Conservation (phyloP, 2,113 vertebrate species). For the Crotophaga sulcirostris region DNA sequence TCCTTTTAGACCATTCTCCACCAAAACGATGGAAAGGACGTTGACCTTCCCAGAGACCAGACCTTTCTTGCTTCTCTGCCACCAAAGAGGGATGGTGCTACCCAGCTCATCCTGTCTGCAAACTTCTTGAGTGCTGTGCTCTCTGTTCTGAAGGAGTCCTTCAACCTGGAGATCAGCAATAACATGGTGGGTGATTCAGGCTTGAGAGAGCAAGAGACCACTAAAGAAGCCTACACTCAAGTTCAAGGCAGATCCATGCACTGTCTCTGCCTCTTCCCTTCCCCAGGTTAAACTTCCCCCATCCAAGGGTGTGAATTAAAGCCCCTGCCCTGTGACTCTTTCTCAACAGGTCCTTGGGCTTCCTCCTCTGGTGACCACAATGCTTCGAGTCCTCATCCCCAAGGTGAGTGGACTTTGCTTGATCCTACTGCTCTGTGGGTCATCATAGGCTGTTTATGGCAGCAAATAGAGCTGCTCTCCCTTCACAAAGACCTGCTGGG, state of each 20-base stretch:
- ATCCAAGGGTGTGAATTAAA: too few species aligned
- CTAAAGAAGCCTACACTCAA: not conserved
- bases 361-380: not conserved
- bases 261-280: not conserved
- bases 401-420: not conserved
- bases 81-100: not conserved
- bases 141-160: not conserved
- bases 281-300: not conserved
- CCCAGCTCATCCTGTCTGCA: conserved; percentile 42
- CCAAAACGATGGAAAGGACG: not conserved
- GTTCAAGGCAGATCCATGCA: not conserved
- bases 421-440: too few species aligned
- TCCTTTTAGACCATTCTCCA: conserved; percentile 29
- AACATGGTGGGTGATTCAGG: not conserved
- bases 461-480: not conserved
- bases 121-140: not conserved
- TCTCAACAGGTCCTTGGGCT: conserved; percentile 29
- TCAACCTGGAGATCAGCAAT: not conserved
- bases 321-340: not conserved
- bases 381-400: conserved; percentile 23
- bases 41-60: not conserved
- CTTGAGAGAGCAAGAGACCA: not conserved
- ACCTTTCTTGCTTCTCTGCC: not conserved
- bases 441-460: not conserved
- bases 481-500: not conserved